Base-by-base conservation (phyloP, 2,888 invertebrate species). In the Tuta absoluta region DNA sequence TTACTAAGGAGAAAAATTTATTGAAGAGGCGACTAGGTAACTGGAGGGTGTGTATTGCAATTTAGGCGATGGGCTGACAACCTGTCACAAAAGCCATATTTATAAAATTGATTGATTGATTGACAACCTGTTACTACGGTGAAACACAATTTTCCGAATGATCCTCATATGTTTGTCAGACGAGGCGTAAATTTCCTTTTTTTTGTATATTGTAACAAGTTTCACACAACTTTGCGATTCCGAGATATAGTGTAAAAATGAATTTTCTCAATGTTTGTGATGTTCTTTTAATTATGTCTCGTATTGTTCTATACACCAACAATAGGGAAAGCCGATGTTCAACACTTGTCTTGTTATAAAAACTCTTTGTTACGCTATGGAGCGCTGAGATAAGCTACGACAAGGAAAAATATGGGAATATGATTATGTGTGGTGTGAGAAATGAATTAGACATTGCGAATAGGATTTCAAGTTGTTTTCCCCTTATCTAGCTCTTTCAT, bases 261-360 rank as follows among this genome's bases (percentile, higher is more conserved):
- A 45, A n/a, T 45, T n/a, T 45, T 45, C 45, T 45, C 45, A n/a
- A n/a, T n/a, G 45, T 17, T 45, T 17, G n/a, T 1, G 7, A 0
- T 17, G 45, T n/a, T n/a, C 45, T 45, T 4, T 45, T 45, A n/a
- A 45, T 45, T 45, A 45, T 45, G 45, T 17, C n/a, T 45, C n/a
- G n/a, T 45, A 45, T 45, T 45, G 45, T 45, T 45, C 45, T 1
- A 17, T 17, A n/a, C 17, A 17, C 45, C 4, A 41, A 45, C 45
- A 45, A 45, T 45, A n/a, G 45, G 45, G 45, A 45, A 45, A 45
- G 45, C 45, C 45, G 45, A 45, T 45, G 45, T 45, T 45, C 45
- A 3, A 17, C n/a, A 17, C 45, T n/a, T n/a, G 45, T 45, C 45
- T n/a, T n/a, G 45, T 45, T n/a, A 45, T n/a, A 45, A 45, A 1